Evolutionary conservation across 92 coral and sea anemone species (phyloP).

Genomic region (Parazoanthus swiftii): DNA sequence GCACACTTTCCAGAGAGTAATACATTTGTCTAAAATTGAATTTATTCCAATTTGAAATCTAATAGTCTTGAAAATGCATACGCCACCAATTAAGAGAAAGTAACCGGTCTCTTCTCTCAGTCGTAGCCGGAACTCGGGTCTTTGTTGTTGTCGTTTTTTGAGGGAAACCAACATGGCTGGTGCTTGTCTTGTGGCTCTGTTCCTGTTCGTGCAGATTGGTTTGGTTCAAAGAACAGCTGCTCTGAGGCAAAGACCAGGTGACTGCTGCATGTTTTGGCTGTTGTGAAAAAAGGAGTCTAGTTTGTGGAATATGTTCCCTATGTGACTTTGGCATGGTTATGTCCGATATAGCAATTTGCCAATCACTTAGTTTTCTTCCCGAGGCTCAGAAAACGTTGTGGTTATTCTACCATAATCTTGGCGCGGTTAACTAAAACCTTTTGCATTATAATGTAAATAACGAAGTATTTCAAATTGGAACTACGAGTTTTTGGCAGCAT

Average conservation of each 20-base stretch:
- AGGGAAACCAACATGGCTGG: not conserved
- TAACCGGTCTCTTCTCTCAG: not conserved
- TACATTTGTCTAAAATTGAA: not conserved
- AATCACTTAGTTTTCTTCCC: not conserved
- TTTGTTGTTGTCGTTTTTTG: not conserved
- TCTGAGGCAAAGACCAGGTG: not conserved
- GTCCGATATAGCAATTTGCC: not conserved
- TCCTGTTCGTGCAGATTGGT: not conserved
- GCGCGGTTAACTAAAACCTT: not conserved
- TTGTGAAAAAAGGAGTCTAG: not conserved
- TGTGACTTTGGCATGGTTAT: not conserved
- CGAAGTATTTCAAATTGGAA: not conserved
- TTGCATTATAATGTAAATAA: not conserved
- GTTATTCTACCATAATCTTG: not conserved
- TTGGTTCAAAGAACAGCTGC: not conserved
- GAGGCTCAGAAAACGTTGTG: not conserved
- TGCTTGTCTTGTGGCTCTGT: not conserved
- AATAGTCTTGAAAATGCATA: slow-evolving; percentile 19
- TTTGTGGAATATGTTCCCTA: too few species aligned
- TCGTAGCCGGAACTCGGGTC: not conserved
- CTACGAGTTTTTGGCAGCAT: not conserved
- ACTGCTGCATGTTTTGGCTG: not conserved
- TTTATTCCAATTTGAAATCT: slow-evolving; percentile 17
- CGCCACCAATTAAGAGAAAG: not conserved
- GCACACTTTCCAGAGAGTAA: not conserved